A percentile compares a stretch with the other conserved stretches of the same genome.
Evolutionary conservation across 2,113 vertebrate species (phyloP).

Genomic region (Glaucidium brasilianum): DNA sequence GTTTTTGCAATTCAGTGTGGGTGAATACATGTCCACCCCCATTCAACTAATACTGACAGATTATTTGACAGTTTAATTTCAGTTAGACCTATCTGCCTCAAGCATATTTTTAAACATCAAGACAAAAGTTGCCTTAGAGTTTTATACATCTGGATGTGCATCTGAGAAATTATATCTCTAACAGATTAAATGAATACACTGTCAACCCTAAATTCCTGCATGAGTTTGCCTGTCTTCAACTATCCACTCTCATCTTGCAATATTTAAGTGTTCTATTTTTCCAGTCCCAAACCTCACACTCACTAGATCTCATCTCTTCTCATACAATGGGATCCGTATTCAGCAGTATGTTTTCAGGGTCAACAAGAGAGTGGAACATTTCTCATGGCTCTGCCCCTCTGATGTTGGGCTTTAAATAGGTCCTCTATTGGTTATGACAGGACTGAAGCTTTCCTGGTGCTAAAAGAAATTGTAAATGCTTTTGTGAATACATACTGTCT

Average conservation of each 20-base stretch:
- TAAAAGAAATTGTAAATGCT: not conserved
- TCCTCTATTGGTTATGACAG: not conserved
- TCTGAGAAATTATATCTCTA: not conserved
- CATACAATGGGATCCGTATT: not conserved
- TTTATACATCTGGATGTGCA: not conserved
- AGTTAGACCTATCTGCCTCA: constrained; percentile 30
- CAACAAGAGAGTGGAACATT: not conserved
- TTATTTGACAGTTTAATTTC: constrained; percentile 57
- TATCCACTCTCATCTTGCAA: not conserved
- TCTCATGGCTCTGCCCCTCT: not conserved
- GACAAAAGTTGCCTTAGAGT: not conserved
- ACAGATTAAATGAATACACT: not conserved
- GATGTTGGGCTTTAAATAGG: not conserved
- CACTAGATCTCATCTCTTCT: not conserved
- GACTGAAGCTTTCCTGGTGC: not conserved
- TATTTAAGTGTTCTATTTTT: not conserved
- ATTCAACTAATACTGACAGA: constrained; percentile 15
- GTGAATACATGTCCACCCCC: constrained; percentile 44
- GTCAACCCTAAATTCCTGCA: not conserved
- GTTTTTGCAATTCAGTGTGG: constrained; percentile 11
- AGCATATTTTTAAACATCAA: constrained; percentile 52
- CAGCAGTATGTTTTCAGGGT: not conserved
- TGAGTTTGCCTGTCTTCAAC: not conserved
- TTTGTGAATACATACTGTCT: not conserved
- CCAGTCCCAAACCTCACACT: not conserved